Evolutionary conservation across 2,113 vertebrate species (phyloP), one percentile per base, ranked within the genome.

Genomic region (Rhynchomys soricoides): DNA sequence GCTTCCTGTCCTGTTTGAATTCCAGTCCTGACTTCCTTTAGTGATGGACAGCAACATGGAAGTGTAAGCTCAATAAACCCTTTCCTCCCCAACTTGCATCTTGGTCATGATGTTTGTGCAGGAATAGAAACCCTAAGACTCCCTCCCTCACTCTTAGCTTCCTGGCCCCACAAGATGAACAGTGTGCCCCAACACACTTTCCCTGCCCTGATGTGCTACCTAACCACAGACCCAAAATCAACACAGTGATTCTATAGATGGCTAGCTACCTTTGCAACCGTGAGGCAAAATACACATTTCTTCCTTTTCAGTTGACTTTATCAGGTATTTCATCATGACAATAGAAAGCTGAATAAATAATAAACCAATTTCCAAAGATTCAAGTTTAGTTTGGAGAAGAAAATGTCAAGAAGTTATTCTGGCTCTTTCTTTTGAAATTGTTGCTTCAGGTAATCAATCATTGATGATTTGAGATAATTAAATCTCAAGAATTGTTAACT

Each of bases 401-500:
- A 82, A 96, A 96, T 81, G 8, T 2, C 71, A 91, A 48, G 12
- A 89, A 87, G 22, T 82, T 94, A 64, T 64, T 87, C 48, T 62
- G 1, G 1, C 68, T 91, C 77, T 93, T 89, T 43, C 22, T 95
- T 92, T 91, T 71, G 64, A 88, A 95, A 81, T 85, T 66, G n/a
- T 24, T 86, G 13, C 78, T 96, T 96, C 24, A 59, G 82, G 1
- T 13, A 79, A 95, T 71, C n/a, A 93, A 93, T 68, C 77, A 86
- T 83, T 75, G 50, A 90, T 88, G n/a, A 66, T 93, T 68, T 81
- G 70, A 37, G 64, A 66, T 75, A 17, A 77, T 81, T 86, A 88
- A 43, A 95, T 88, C 85, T 94, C 29, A 96, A 85, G 21, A 88
- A 89, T 55, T 90, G 85, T 34, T 87, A 81, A 92, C 22, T 90